Conservation (phyloP, 2,888 invertebrate genomes). For the Metalampra italica region DNA sequence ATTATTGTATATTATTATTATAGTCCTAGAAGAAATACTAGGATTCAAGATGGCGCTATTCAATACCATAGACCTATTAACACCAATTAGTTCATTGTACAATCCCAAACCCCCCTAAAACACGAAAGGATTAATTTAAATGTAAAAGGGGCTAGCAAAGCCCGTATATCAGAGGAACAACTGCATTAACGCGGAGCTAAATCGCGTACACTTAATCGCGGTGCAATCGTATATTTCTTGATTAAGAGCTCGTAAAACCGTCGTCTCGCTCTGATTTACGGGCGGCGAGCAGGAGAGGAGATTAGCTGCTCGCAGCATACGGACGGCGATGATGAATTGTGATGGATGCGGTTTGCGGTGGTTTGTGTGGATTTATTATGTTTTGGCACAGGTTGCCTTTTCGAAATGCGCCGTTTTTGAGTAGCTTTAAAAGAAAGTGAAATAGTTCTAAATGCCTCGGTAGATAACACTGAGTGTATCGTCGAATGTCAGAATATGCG, state of each 20-base stretch:
- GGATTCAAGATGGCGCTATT: no score
- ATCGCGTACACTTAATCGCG: constrained; percentile 59
- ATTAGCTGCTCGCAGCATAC: constrained; percentile 35
- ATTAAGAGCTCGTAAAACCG: constrained; percentile 71
- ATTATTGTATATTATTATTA: no score
- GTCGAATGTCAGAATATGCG: no score
- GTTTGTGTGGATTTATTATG: not conserved
- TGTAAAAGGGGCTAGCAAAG: constrained; percentile 21
- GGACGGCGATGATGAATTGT: constrained; percentile 20
- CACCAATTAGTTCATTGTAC: no score
- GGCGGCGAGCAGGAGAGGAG: constrained; percentile 38
- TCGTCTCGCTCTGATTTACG: constrained; percentile 46
- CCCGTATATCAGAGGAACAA: constrained; percentile 51
- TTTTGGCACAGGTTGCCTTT: not conserved
- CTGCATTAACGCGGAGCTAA: constrained; percentile 67
- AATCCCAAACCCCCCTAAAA: no score
- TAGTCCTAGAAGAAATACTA: no score
- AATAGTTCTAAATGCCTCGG: no score
- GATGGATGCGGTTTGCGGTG: constrained; percentile 20
- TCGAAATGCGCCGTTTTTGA: no score
- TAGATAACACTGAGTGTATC: no score
- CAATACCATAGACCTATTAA: no score
- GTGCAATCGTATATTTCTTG: constrained; percentile 72
- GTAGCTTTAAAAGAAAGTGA: no score
- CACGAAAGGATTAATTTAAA: not conserved